phyloP scores from a whole-genome alignment of 1,140 invertebrate genomes.

The Pachyrhynchus sulphureomaculatus region DNA sequence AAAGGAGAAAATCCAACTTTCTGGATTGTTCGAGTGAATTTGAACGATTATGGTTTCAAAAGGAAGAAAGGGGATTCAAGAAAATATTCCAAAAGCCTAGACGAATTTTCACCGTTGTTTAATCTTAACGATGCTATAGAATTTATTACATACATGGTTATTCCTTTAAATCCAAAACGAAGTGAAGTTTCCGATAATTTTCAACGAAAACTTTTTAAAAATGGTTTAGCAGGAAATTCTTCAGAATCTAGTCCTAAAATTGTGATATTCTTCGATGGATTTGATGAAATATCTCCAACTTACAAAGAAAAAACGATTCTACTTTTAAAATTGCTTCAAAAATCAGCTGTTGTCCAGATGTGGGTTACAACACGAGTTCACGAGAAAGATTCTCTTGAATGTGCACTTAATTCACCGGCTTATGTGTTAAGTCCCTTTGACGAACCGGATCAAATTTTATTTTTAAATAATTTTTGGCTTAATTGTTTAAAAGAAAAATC shows the following conservation, averaged over 20 bases:
- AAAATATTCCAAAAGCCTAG: not conserved
- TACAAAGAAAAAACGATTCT: not conserved
- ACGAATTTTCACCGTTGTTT: not conserved
- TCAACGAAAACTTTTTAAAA: not conserved
- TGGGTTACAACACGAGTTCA: not conserved
- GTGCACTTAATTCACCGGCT: not conserved
- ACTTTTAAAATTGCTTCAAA: not conserved
- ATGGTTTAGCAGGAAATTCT: not conserved
- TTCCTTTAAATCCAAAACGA: not conserved
- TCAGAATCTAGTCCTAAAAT: not conserved
- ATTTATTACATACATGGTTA: not conserved
- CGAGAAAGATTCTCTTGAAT: not conserved
- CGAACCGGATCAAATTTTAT: not conserved
- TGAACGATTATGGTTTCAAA: not conserved
- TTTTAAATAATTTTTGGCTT: not conserved
- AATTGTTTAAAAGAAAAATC: not conserved
- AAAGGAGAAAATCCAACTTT: not conserved
- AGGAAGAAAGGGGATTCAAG: not conserved
- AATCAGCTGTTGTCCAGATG: not conserved
- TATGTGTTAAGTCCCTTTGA: not conserved
- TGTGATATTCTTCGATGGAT: slow-evolving; percentile 1
- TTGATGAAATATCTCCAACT: not conserved
- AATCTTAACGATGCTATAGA: not conserved
- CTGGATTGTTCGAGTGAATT: not conserved
- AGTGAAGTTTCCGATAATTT: not conserved